phyloP scores from a whole-genome alignment of 2,113 vertebrate genomes.

The Pan paniscus region DNA sequence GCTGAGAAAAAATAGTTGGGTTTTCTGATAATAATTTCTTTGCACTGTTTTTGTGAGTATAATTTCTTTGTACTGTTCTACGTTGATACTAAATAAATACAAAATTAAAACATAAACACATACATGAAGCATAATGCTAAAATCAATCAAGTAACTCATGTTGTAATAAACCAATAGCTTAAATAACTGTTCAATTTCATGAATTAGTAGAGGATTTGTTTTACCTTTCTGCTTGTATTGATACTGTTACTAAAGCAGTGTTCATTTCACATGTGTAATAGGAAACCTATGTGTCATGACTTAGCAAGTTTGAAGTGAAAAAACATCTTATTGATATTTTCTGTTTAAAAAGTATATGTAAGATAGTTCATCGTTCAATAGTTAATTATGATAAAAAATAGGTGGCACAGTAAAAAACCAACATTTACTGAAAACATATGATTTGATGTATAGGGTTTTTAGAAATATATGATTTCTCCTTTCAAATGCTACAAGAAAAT shows the following conservation, averaged over 20 bases:
- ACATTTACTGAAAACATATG: neutral
- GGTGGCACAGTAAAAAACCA: neutral
- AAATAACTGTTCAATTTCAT: neutral
- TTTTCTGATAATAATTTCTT: constrained; percentile 6
- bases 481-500: constrained; percentile 23
- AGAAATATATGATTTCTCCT: neutral
- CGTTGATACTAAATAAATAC: neutral
- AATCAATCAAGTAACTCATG: neutral
- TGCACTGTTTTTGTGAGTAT: neutral
- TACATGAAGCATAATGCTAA: neutral
- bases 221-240: neutral
- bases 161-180: neutral
- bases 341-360: neutral
- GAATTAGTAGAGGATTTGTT: neutral
- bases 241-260: neutral
- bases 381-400: neutral
- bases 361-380: neutral
- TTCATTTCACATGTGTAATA: neutral
- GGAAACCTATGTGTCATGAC: neutral
- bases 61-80: neutral
- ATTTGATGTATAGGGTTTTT: neutral
- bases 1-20: neutral
- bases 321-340: neutral
- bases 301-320: neutral
- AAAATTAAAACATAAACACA: constrained; percentile 8